Percentiles rank a stretch among this genome's conserved stretches.
Conservation (phyloP, 2,888 invertebrate genomes). For the Pachydiplax longipennis region DNA sequence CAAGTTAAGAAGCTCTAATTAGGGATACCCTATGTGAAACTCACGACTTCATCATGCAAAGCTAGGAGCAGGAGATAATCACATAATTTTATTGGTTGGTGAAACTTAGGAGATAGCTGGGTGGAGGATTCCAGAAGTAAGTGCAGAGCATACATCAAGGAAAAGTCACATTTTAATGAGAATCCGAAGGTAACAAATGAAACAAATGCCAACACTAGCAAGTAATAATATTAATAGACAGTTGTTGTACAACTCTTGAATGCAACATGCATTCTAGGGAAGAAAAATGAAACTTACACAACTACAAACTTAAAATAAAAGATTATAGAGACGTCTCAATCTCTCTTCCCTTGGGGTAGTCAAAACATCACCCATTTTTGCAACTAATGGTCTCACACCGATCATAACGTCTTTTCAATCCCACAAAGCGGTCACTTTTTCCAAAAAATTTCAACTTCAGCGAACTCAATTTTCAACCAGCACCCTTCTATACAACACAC, state of each 20-base stretch:
- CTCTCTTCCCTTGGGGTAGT: constrained; percentile 44
- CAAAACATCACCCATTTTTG: constrained; percentile 40
- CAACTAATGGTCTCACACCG: constrained; percentile 31
- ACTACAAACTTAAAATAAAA: constrained; percentile 42
- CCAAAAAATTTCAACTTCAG: not conserved
- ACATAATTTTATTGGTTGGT: not conserved
- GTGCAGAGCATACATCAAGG: constrained; percentile 3
- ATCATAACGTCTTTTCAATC: constrained; percentile 24
- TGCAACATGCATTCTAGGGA: constrained; percentile 44
- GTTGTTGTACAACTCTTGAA: constrained; percentile 45
- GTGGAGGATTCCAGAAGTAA: not conserved
- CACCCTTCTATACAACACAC: constrained; percentile 1
- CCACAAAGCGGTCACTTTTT: not conserved
- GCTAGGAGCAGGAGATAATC: not conserved
- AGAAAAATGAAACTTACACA: constrained; percentile 45
- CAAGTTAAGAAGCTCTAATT: no score
- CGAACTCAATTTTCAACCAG: not conserved
- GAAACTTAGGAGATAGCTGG: not conserved
- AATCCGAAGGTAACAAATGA: constrained; percentile 45
- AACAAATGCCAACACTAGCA: constrained; percentile 45
- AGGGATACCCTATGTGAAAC: no score
- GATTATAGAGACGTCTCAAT: constrained; percentile 44
- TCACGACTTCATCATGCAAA: no score
- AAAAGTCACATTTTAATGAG: constrained; percentile 44
- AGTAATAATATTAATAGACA: constrained; percentile 43